Conservation (phyloP, 1,140 invertebrate genomes). For the Lerema accius region DNA sequence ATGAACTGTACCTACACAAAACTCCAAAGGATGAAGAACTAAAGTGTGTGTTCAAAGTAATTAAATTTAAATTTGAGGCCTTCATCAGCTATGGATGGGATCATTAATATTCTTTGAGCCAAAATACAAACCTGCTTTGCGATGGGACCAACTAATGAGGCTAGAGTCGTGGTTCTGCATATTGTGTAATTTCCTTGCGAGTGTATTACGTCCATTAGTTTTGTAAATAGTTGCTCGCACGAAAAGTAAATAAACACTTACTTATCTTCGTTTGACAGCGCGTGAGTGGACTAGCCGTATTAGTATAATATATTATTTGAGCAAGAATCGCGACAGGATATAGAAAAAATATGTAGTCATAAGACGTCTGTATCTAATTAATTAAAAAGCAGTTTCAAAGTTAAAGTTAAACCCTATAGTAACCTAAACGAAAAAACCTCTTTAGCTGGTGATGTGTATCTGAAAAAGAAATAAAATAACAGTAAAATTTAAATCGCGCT, state of each 20-base stretch:
- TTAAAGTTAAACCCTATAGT: too few relatives aligned
- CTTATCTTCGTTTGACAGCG: not conserved
- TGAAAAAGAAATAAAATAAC: not conserved
- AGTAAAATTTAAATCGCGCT: too few relatives aligned
- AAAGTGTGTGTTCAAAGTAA: too few relatives aligned
- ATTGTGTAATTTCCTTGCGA: constrained; percentile 5
- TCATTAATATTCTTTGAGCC: not conserved
- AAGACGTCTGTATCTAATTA: too few relatives aligned
- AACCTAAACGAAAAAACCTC: too few relatives aligned
- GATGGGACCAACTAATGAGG: not conserved
- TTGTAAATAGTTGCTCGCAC: constrained; percentile 1
- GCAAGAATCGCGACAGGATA: not conserved
- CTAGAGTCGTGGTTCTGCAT: not conserved
- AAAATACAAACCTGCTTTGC: not conserved
- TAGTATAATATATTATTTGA: not conserved
- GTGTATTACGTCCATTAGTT: constrained; percentile 13
- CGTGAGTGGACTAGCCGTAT: not conserved
- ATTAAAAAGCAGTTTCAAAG: too few relatives aligned
- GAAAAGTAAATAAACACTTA: constrained; percentile 7
- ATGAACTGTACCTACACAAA: too few relatives aligned
- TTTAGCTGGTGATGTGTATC: too few relatives aligned
- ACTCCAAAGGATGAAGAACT: too few relatives aligned
- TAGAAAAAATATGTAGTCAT: not conserved
- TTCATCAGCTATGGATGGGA: not conserved
- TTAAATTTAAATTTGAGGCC: not conserved